Evolutionary conservation across 64 coral and sea anemone genomes (phyloP), one percentile per base, ranked within the genome.

Genomic region (Stichodactyla helianthus): DNA sequence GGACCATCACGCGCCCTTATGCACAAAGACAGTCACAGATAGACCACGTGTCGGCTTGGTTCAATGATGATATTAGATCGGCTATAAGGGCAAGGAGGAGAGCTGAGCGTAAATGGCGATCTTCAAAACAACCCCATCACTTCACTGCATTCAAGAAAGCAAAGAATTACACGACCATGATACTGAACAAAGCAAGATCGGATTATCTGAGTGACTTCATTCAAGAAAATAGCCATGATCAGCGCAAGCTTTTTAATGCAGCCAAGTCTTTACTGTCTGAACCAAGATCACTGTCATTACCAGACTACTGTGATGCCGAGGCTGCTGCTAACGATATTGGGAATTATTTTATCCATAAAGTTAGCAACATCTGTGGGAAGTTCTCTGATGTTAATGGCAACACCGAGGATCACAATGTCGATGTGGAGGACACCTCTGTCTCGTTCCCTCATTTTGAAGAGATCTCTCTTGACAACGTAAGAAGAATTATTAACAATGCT

Each of bases 51-150:
- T 16, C 0, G n/a, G n/a, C 53, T 7, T 26, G 58, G 18, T 55
- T 55, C 14, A n/a, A 55, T 16, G 83, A 55, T 16, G 5, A 54
- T 26, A 55, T 61, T 5, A 7, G 55, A n/a, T 51, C 83, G 53
- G 83, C 83, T 28, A 55, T 84, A 35, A 84, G 83, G 83, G 83
- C 51, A 20, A 84, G 83, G 31, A 44, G 83, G 23, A 55, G 53
- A 1, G 83, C 83, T 18, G 83, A 84, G 56, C 53, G 54, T 27
- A 84, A 84, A 55, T 84, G 83, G 83, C 44, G 55, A n/a, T 56
- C 18, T 25, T 58, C 83, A 55, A 53, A 53, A 19, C 13, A 18
- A 25, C 20, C n/a, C n/a, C n/a, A n/a, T 20, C 51, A 84, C 27
- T n/a, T n/a, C n/a, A n/a, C n/a, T n/a, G n/a, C n/a, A n/a, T n/a